Base-by-base conservation (phyloP, 2,113 vertebrate genomes). In the Cryptotis parvus region DNA sequence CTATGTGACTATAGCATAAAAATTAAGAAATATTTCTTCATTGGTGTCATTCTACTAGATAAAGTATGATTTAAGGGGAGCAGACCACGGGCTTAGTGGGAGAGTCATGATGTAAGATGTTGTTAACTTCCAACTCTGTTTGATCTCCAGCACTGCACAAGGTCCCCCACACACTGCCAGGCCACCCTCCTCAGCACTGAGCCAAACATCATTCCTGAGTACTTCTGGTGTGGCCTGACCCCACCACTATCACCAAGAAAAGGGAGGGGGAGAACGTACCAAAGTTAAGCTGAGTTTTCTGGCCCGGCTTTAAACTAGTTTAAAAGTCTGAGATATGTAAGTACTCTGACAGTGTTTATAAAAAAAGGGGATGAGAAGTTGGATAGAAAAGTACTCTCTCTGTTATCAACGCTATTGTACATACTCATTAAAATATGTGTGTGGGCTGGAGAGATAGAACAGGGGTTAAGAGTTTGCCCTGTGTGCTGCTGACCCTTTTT, bases 221-320 rank as follows among this genome's bases (percentile, higher is more conserved):
- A 58, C 55, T 24, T 3, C 55, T 58, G 20, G 20, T 58, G 22
- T 58, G 18, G 22, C 8, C 55, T 24, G 22, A 58, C 18, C 22
- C 20, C 45, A 49, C 22, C 55, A 58, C 55, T 58, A 58, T 20
- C 24, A 58, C 55, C 55, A 4, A 58, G 24, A 58, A 58, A 58
- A 58, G 22, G 7, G 55, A 24, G 55, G 55, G 55, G 45, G 45
- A 45, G 81, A 85, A 58, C 18, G 24, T 22, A 91, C 31, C 58
- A 83, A 63, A 74, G 84, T 89, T 85, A 91, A 89, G 58, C 2
- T 35, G 12, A 78, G 18, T 61, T 66, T 49, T 29, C 14, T 81
- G 43, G n/a, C 24, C 15, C 49, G 61, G 9, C 37, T 39, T 81
- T 84, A 84, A 84, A 55, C 8, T 52, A 68, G 68, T 68, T 18